These are phyloP conservation scores for Lasioglossum malachurum DNA, from an alignment of 2,888 invertebrate genomes.

Conservation along the genomic window DNA sequence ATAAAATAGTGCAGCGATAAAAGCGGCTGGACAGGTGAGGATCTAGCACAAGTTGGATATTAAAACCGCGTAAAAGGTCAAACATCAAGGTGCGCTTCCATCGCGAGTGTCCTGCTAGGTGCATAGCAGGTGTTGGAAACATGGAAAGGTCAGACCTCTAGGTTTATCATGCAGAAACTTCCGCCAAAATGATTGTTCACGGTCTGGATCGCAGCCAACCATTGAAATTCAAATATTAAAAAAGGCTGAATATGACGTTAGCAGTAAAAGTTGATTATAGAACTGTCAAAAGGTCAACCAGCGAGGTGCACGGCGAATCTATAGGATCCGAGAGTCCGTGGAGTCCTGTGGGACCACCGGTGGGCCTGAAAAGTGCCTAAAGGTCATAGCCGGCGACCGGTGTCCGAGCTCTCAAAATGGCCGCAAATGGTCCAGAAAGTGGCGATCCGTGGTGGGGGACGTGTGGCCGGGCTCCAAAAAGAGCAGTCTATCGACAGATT, in stretches of 20 bases:
- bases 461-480: slow-evolving; percentile 9
- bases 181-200: not conserved
- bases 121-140: not conserved
- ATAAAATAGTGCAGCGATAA: not conserved
- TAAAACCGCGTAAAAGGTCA: not conserved
- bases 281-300: not conserved
- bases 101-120: not conserved
- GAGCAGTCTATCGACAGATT: slow-evolving; percentile 41
- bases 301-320: not conserved
- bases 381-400: not conserved
- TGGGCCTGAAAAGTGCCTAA: not conserved
- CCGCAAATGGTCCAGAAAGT: not conserved
- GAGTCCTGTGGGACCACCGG: not conserved
- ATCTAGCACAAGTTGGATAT: not conserved
- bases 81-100: not conserved
- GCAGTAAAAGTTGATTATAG: not conserved
- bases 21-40: not conserved
- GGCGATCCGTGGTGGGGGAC: not conserved
- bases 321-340: not conserved
- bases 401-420: not conserved
- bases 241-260: not conserved
- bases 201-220: not conserved
- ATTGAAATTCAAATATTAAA: not conserved
- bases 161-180: not conserved
- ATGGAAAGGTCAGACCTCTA: not conserved